Base-by-base conservation (phyloP, 92 coral and sea anemone genomes). In the Phenganax subtilis region DNA sequence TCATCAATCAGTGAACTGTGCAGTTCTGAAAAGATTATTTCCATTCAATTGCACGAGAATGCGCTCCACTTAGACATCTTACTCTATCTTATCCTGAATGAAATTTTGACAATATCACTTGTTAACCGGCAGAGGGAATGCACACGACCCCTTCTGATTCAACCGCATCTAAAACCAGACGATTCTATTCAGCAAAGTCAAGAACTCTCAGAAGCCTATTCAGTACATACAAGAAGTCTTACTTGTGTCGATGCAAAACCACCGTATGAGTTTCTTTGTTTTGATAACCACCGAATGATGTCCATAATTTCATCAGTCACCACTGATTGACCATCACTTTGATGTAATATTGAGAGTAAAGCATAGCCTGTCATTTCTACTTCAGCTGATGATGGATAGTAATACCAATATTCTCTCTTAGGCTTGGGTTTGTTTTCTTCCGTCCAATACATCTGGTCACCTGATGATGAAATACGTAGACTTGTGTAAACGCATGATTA, bases 161-260 rank as follows among this genome's bases (percentile, higher is more conserved):
- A 20, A 20, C 25, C 27, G 51, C 44, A n/a, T 47, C 72, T 10
- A 54, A 51, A 0, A 1, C 20, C 65, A 15, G 47, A 12, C 56
- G 47, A 37, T 37, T 37, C 3, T 37, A 37, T 37, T 37, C 47
- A 37, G 47, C 47, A 37, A 37, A 37, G 47, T 37, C 47, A 37
- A 5, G 47, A 37, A 37, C 3, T 37, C 47, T 5, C 5, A 37
- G 47, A 37, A 37, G 47, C 47, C 5, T 37, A 37, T 37, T 37
- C 47, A 1, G 47, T 1, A 63, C 0, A 80, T 0, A 10, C 28
- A 67, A 28, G 37, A 51, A 6, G 44, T 12, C 71, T 74, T 72
- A 93, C 98, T 92, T 93, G 98, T 10, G 98, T 93, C 58, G 98
- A 93, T 7, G 93, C 85, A 63, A 93, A 91, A 12, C 98, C 98